Conservation (phyloP, 2,797 vertebrate species). For the Siniperca undulata region DNA sequence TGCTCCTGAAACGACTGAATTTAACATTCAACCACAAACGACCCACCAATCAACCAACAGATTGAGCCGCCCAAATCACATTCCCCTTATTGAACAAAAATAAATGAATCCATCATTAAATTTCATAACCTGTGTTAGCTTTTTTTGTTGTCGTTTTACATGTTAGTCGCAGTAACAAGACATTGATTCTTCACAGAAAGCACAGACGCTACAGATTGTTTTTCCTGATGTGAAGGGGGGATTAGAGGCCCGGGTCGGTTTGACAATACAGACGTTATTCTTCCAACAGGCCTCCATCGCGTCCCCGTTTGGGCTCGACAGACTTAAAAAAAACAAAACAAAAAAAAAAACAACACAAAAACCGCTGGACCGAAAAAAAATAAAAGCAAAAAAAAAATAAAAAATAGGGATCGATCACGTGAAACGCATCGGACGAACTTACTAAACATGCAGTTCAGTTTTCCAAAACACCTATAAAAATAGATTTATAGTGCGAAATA, state of each 20-base stretch:
- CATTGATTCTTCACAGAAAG: slow-evolving; percentile 79
- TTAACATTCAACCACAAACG: slow-evolving; percentile 55
- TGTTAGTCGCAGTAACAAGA: slow-evolving; percentile 74
- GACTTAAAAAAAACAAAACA: slow-evolving; percentile 75
- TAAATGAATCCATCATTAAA: slow-evolving; percentile 43
- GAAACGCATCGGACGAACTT: slow-evolving; percentile 80
- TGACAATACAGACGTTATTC: slow-evolving; percentile 60
- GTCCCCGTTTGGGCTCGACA: slow-evolving; percentile 75
- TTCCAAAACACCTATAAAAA: slow-evolving; percentile 92
- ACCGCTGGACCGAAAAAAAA: slow-evolving; percentile 68
- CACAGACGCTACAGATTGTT: slow-evolving; percentile 77
- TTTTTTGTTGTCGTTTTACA: not conserved
- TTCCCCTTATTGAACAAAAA: slow-evolving; percentile 33
- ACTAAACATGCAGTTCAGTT: slow-evolving; percentile 87
- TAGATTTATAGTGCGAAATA: slow-evolving; percentile 91
- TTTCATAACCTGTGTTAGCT: slow-evolving; percentile 74
- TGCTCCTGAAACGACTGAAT: slow-evolving; percentile 71
- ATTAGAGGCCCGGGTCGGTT: slow-evolving; percentile 63
- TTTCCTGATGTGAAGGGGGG: slow-evolving; percentile 81
- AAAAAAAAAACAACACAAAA: slow-evolving; percentile 71
- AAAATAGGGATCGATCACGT: slow-evolving; percentile 76
- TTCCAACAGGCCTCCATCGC: slow-evolving; percentile 59
- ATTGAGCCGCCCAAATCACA: slow-evolving; percentile 17
- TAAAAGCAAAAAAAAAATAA: slow-evolving; percentile 51
- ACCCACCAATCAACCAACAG: slow-evolving; percentile 34